Conservation (phyloP, 2,113 vertebrate genomes). For the Sturnus vulgaris region DNA sequence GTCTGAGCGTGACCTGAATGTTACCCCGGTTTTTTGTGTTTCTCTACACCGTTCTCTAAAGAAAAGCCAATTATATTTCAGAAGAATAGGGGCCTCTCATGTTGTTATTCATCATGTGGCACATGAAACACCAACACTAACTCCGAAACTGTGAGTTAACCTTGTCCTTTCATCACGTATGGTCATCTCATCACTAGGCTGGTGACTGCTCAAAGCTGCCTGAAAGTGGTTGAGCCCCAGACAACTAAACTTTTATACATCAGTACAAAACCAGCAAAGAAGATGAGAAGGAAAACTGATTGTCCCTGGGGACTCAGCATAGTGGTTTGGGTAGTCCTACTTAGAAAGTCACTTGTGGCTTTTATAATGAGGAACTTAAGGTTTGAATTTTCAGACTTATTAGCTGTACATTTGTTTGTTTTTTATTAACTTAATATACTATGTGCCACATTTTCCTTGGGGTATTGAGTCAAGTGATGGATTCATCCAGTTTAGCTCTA, state of each 20-base stretch:
- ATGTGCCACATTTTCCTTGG: constrained; percentile 8
- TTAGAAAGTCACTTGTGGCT: constrained; percentile 49
- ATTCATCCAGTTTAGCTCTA: constrained; percentile 12
- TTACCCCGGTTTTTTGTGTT: constrained; percentile 8
- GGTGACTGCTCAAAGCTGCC: constrained; percentile 39
- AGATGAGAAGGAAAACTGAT: constrained; percentile 38
- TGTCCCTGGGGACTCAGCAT: background rate
- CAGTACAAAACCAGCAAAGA: constrained; percentile 39
- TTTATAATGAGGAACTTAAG: constrained; percentile 52
- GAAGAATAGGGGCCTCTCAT: constrained; percentile 43
- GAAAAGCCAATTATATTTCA: constrained; percentile 41
- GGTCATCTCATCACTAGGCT: background rate
- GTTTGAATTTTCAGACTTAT: constrained; percentile 56
- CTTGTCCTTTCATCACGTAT: constrained; percentile 11
- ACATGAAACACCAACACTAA: background rate
- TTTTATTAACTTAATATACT: constrained; percentile 48
- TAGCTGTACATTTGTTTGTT: constrained; percentile 41
- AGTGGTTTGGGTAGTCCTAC: constrained; percentile 36
- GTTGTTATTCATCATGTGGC: constrained; percentile 37
- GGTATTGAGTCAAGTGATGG: constrained; percentile 2
- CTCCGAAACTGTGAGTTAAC: background rate
- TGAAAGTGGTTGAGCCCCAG: background rate
- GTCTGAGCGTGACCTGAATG: background rate
- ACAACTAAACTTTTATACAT: constrained; percentile 22
- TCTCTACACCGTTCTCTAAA: background rate